phyloP scores from a whole-genome alignment of 2,797 vertebrate genomes.

The Poecilia picta region DNA sequence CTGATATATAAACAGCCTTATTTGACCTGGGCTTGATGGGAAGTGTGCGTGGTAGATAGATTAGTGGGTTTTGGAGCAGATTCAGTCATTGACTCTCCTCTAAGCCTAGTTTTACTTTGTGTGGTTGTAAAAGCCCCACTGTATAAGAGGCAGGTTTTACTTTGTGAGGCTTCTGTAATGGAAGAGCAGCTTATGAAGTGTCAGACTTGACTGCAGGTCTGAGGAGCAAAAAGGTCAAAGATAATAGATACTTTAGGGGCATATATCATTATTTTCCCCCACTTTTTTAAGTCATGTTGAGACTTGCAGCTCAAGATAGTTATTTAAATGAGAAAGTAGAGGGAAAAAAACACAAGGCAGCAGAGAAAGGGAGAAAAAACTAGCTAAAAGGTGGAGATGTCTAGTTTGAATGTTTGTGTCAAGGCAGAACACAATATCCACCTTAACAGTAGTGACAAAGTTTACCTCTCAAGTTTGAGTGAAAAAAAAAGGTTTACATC shows the following conservation, averaged over 20 bases:
- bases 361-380: not conserved
- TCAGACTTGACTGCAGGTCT: slow-evolving; percentile 44
- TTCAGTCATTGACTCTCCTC: slow-evolving; percentile 51
- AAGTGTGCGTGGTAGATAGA: slow-evolving; percentile 60
- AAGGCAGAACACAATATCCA: not conserved
- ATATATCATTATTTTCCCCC: not conserved
- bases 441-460: not conserved
- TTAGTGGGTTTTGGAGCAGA: slow-evolving; percentile 68
- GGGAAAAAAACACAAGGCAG: not conserved
- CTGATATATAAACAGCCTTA: slow-evolving; percentile 66
- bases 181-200: slow-evolving; percentile 28
- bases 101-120: slow-evolving; percentile 54
- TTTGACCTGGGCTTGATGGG: slow-evolving; percentile 65
- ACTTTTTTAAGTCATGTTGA: not conserved
- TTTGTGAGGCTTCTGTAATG: slow-evolving; percentile 32
- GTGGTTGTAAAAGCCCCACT: slow-evolving; percentile 10
- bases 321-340: not conserved
- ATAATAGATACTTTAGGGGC: slow-evolving; percentile 46
- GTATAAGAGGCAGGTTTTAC: slow-evolving; percentile 24
- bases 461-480: not conserved
- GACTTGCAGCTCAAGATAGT: not conserved
- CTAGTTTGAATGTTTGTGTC: not conserved
- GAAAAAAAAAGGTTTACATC: not conserved
- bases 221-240: slow-evolving; percentile 56
- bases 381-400: not conserved